A percentile compares a stretch with the other conserved stretches of the same genome.
Evolutionary conservation across 2,113 vertebrate genomes (phyloP).

Genomic region (Rhinichthys klamathensis): DNA sequence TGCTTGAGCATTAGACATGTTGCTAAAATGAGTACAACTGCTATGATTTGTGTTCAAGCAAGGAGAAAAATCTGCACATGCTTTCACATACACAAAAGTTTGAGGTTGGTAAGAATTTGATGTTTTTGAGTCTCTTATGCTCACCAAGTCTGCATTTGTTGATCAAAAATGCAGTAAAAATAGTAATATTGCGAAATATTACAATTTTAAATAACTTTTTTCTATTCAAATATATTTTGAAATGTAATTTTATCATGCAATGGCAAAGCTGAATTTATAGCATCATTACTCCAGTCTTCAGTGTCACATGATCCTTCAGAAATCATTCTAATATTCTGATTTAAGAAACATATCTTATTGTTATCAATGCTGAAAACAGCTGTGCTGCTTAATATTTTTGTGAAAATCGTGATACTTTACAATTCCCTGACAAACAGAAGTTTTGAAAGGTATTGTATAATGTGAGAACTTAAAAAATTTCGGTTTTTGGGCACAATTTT

Average conservation of each 20-base stretch:
- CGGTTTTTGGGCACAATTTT: not conserved
- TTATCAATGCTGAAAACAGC: too few relatives aligned
- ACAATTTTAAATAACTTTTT: not conserved
- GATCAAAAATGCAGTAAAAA: not conserved
- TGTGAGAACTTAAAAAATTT: not conserved
- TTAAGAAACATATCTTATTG: not conserved
- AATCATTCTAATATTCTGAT: not conserved
- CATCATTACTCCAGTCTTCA: not conserved
- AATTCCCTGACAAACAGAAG: not conserved
- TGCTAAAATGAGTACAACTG: not conserved
- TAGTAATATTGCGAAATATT: not conserved
- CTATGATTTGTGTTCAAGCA: not conserved
- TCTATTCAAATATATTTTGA: not conserved
- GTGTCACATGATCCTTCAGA: not conserved
- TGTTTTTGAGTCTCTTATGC: not conserved
- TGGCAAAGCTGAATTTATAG: not conserved
- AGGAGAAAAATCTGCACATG: not conserved
- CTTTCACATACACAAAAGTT: not conserved
- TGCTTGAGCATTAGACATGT: constrained; percentile 27
- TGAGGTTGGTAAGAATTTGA: not conserved
- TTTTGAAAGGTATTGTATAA: not conserved
- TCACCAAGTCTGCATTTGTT: not conserved
- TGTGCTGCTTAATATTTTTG: too few relatives aligned
- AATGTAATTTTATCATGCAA: not conserved
- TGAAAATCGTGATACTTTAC: not conserved